Evolutionary conservation across 2,113 vertebrate species (phyloP), one percentile per base, ranked within the genome.

Genomic region (Ahaetulla prasina): DNA sequence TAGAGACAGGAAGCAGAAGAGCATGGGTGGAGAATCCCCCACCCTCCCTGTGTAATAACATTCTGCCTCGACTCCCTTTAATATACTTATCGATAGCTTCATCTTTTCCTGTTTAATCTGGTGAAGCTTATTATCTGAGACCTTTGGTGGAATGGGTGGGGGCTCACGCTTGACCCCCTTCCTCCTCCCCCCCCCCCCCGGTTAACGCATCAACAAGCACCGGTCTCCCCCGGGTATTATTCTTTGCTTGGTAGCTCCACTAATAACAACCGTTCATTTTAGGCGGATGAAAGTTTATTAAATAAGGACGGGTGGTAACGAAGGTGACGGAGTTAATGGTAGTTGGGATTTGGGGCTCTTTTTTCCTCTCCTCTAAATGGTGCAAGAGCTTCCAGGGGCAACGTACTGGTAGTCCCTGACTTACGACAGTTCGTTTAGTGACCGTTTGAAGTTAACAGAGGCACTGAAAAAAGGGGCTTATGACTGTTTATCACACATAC

Each of bases 211-310:
- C 96, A 94, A 90, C 89, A 92, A 93, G 95, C 96, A 86, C 20
- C 89, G 94, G 96, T 89, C 96, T 97, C 97, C 97, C 96, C 57
- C 1, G 96, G 97, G 97, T 87, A 92, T 97, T 97, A 96, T 97
- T 95, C 94, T 96, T 96, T 92, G 95, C 90, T 96, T 97, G 97
- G 98, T 98, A 97, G 95, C 95, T 97, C 95, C 95, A 91, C 97
- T 97, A 96, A 97, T 97, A 96, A 97, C 96, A 96, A 2, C 95
- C 90, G 92, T 97, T 97, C 95, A 96, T 98, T 98, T 98, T 96
- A 94, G 95, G 94, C 97, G 94, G 94, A 93, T 97, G 95, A 94
- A 96, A 95, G 95, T 97, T 98, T 96, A 98, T 98, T 97, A 97
- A 97, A 95, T 97, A 96, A 96, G 97, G 97, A 96, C 95, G 94